Conservation (phyloP, 2,797 vertebrate species). For the Schizopygopsis malacanthus region DNA sequence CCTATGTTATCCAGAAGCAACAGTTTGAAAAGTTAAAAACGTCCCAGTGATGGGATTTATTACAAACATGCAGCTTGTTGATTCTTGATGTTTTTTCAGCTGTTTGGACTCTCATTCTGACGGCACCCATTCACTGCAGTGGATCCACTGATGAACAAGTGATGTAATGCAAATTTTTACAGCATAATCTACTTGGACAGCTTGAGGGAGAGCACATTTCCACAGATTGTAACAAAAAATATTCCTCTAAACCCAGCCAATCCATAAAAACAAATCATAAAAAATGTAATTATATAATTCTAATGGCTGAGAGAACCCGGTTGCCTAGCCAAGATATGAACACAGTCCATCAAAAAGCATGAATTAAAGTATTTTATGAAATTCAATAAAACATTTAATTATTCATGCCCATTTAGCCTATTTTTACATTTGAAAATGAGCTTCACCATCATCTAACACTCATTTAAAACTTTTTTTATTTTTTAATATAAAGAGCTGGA, state of each 20-base stretch:
- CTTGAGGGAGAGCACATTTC: background rate
- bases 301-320: background rate
- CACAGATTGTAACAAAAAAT: background rate
- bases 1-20: background rate
- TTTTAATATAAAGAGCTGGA: background rate
- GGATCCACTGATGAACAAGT: background rate
- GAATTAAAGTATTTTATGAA: background rate
- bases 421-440: background rate
- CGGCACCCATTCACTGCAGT: background rate
- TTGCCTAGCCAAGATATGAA: background rate
- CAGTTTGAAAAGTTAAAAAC: background rate
- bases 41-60: background rate
- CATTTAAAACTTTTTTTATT: background rate
- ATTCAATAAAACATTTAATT: background rate
- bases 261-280: background rate
- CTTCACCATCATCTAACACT: background rate
- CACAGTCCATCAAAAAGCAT: background rate
- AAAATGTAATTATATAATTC: background rate
- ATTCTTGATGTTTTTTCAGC: background rate
- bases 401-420: background rate
- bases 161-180: background rate
- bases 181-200: background rate
- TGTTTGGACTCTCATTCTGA: background rate
- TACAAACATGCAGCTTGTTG: background rate
- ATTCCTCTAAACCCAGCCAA: background rate